Evolutionary conservation across 2,888 invertebrate species (phyloP).

Genomic region (Heliconius aoede): DNA sequence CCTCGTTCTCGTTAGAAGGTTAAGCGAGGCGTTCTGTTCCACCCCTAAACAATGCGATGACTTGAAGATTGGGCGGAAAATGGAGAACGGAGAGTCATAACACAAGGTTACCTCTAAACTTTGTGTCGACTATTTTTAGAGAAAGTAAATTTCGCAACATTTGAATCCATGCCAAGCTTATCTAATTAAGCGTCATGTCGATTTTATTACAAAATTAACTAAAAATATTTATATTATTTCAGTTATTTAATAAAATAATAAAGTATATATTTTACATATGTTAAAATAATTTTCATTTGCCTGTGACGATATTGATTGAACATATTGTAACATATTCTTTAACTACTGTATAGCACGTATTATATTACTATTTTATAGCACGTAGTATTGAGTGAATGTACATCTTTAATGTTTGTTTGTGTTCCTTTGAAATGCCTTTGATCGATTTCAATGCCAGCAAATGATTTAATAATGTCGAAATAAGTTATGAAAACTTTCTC

Average conservation of each 20-base stretch:
- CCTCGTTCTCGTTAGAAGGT: too few relatives aligned
- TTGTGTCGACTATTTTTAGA: too few relatives aligned
- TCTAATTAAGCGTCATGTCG: too few relatives aligned
- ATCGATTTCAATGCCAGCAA: slow-evolving; percentile 7
- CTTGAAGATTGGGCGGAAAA: neutral
- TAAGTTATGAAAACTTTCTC: slow-evolving; percentile 20
- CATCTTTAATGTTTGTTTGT: slow-evolving; percentile 1
- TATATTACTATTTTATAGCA: too few relatives aligned
- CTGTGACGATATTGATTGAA: neutral
- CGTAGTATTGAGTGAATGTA: neutral
- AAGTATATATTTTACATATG: neutral
- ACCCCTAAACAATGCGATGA: neutral
- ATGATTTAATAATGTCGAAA: slow-evolving; percentile 15
- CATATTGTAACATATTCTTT: too few relatives aligned
- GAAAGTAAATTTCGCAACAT: too few relatives aligned
- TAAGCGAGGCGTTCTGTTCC: neutral
- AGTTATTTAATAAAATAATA: too few relatives aligned
- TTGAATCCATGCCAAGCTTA: too few relatives aligned
- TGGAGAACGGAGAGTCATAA: neutral
- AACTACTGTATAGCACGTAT: neutral
- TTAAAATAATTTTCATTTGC: neutral
- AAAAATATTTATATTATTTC: too few relatives aligned
- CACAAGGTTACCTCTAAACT: neutral
- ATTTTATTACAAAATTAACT: too few relatives aligned
- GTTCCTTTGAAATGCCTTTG: slow-evolving; percentile 1